phyloP scores from a whole-genome alignment of 2,113 vertebrate species.

The Megatriorchis doriae region DNA sequence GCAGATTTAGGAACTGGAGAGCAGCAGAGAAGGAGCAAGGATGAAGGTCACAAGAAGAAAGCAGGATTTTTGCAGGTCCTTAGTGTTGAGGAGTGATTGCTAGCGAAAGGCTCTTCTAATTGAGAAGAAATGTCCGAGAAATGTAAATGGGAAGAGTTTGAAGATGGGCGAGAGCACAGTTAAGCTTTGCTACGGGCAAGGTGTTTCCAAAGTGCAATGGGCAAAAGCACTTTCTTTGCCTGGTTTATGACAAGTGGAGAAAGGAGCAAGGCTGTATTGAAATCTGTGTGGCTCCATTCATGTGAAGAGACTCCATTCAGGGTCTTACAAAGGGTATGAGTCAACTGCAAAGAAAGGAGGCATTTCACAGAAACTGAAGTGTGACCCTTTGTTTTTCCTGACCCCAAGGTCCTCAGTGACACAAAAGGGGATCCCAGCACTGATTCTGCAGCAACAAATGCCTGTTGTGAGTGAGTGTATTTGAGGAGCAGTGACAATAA shows the following conservation, averaged over 20 bases:
- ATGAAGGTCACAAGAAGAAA: not conserved
- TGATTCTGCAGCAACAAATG: slow-evolving; percentile 9
- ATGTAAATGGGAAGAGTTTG: not conserved
- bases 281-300: not conserved
- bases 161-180: not conserved
- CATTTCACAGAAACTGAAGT: slow-evolving; percentile 49
- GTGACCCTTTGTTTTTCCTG: slow-evolving; percentile 53
- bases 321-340: slow-evolving; percentile 36
- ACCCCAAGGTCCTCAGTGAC: not conserved
- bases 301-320: not conserved
- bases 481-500: slow-evolving; percentile 22
- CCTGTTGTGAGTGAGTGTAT: slow-evolving; percentile 34
- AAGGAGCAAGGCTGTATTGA: not conserved
- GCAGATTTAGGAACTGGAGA: not conserved
- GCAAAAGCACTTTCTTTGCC: not conserved
- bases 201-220: not conserved
- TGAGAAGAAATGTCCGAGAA: not conserved
- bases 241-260: not conserved
- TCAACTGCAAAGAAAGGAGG: slow-evolving; percentile 39
- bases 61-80: not conserved
- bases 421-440: slow-evolving; percentile 17
- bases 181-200: not conserved
- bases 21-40: not conserved
- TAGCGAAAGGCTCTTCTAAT: not conserved
- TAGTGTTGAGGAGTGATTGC: not conserved